Conservation (phyloP, 2,113 vertebrate species). For the Dasyornis broadbenti region DNA sequence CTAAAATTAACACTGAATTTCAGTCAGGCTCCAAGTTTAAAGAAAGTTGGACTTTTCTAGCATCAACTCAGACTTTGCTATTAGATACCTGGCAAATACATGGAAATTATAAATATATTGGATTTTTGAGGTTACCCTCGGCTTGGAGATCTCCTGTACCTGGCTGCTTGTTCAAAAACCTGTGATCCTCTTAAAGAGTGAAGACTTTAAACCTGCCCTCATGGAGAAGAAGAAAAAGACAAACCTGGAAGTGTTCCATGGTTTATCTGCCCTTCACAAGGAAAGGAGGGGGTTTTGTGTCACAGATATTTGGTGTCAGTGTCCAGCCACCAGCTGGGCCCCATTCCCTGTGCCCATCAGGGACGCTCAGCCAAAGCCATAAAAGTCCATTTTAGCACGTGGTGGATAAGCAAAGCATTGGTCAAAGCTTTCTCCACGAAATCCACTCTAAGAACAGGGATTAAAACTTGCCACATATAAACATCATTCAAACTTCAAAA, state of each 20-base stretch:
- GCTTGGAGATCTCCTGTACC: neutral
- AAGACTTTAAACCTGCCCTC: neutral
- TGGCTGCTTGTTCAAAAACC: neutral
- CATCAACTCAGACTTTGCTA: neutral
- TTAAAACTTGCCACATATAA: neutral
- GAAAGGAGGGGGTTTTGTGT: neutral
- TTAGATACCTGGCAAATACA: neutral
- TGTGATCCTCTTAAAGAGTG: neutral
- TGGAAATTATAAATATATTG: neutral
- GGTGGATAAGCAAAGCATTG: neutral
- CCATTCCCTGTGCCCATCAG: fast-evolving
- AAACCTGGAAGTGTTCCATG: neutral
- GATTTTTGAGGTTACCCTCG: neutral
- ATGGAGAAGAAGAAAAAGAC: neutral
- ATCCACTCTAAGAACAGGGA: neutral
- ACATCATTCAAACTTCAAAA: neutral
- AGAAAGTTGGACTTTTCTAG: neutral
- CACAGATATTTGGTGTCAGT: neutral
- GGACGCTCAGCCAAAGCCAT: neutral
- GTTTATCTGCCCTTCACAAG: neutral
- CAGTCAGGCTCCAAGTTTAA: neutral
- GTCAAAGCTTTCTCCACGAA: constrained; percentile 12
- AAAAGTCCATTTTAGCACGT: neutral
- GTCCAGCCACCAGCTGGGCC: neutral
- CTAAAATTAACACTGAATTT: neutral